A percentile compares a stretch with the other conserved stretches of the same genome.
Evolutionary conservation across 2,888 invertebrate species (phyloP).

Genomic region (Agrotis exclamationis): DNA sequence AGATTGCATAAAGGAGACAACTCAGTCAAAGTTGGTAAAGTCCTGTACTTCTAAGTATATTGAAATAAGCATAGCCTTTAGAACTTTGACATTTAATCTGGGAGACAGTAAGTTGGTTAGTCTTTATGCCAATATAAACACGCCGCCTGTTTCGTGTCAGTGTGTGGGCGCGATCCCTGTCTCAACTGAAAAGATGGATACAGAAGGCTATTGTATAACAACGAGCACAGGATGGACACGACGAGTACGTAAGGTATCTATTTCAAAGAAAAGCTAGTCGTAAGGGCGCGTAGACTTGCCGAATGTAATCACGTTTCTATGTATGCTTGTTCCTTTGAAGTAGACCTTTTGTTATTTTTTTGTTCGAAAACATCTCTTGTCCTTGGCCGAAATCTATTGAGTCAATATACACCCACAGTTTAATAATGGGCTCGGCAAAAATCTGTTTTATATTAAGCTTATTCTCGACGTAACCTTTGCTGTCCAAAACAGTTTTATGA

Average conservation of each 20-base stretch:
- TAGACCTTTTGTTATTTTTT: neutral
- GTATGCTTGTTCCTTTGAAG: neutral
- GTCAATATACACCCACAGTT: conserved; percentile 27
- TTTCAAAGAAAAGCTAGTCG: neutral
- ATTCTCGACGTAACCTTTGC: neutral
- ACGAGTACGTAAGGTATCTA: neutral
- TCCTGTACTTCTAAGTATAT: neutral
- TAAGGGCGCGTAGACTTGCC: neutral
- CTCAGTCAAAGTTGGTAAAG: neutral
- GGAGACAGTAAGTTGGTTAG: conserved; percentile 15
- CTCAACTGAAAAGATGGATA: neutral
- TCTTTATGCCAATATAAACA: conserved; percentile 26
- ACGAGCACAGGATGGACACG: neutral
- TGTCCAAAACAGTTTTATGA: neutral
- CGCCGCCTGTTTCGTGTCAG: neutral
- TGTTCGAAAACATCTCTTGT: conserved; percentile 1
- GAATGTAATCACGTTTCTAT: neutral
- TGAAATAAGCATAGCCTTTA: neutral
- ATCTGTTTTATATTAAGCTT: conserved; percentile 9
- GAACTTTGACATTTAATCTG: conserved; percentile 20
- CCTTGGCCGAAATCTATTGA: conserved; percentile 17
- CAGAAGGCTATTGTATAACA: neutral
- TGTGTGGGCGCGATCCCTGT: conserved; percentile 16
- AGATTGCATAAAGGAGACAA: neutral
- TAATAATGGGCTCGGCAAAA: conserved; percentile 13